These are phyloP conservation scores for Polymixis flavicincta DNA, from an alignment of 2,888 invertebrate genomes.

Conservation along the genomic window DNA sequence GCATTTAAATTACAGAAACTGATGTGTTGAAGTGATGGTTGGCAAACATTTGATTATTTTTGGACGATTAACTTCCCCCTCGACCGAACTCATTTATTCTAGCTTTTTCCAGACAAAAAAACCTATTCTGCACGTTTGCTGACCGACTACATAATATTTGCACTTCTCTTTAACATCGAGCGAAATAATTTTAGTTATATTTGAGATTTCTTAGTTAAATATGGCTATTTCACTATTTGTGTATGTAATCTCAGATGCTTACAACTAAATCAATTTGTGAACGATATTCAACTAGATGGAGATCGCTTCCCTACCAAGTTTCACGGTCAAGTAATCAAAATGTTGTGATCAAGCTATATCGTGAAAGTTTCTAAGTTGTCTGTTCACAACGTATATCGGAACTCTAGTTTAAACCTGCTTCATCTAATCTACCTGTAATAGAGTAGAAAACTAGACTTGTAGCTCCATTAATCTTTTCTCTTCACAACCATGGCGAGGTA, in stretches of 20 bases:
- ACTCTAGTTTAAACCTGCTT: conserved; percentile 31
- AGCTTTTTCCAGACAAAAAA: neutral
- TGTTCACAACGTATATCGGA: conserved; percentile 8
- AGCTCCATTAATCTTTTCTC: conserved; percentile 42
- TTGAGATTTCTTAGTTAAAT: conserved; percentile 28
- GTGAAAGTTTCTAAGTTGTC: conserved; percentile 54
- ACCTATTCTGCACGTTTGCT: conserved; percentile 1
- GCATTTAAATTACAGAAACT: neutral
- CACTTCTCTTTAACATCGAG: conserved; percentile 6
- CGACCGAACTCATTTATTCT: neutral
- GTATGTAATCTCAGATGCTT: neutral
- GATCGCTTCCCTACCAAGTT: conserved; percentile 29
- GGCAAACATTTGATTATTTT: neutral
- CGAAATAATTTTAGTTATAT: neutral
- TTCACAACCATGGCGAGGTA: conserved; percentile 22
- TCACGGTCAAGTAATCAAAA: conserved; percentile 33
- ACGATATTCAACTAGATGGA: conserved; percentile 12
- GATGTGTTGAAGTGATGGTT: neutral
- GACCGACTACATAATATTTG: conserved; percentile 25
- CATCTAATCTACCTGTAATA: conserved; percentile 43
- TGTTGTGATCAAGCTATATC: conserved; percentile 19
- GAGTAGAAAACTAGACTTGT: conserved; percentile 49
- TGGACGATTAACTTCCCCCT: neutral
- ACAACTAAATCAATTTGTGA: conserved; percentile 17
- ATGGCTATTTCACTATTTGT: conserved; percentile 1